Evolutionary conservation across 2,113 vertebrate species (phyloP), one percentile per base, ranked within the genome.

Genomic region (Hemibagrus wyckioides): DNA sequence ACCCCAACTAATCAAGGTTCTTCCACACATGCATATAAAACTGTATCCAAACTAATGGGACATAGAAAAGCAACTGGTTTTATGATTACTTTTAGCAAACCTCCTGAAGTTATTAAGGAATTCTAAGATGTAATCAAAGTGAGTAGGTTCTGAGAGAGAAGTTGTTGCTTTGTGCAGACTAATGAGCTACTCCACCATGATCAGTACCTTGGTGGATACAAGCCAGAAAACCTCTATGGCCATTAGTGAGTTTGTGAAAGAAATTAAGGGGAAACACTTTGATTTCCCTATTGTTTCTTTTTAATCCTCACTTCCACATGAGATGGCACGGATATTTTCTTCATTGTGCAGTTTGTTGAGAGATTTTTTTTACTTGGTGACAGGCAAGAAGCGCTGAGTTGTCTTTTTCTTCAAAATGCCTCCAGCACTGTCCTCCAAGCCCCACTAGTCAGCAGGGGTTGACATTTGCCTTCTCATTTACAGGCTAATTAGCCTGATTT

Each of bases 391-490:
- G 65, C 15, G 89, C 89, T 88, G 87, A 85, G 63, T 36, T 69
- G 44, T 59, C 59, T 56, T 85, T 82, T 80, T 79, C 63, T 80
- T 54, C 67, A 73, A 87, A 89, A 85, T 39, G 80, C 90, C 88
- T 84, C 76, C 9, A 82, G 90, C 86, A 48, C 84, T 85, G 67
- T 88, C 86, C 84, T 88, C 86, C 52, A 73, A 83, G 84, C n/a
- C 59, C 59, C 63, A 69, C 90, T 89, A 86, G 90, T 91, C 92
- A 91, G 90, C 84, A 91, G 92, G 92, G 88, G 85, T 85, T 94
- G 94, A 94, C 94, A 94, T 94, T 95, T 93, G 92, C 92, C 90
- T 88, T 92, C 92, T 92, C 91, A 92, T 91, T 94, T 93, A 94
- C 92, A 87, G 92, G 91, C 92, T 94, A 93, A 94, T 94, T 94